Percentiles rank a stretch among this genome's conserved stretches.
phyloP scores from a whole-genome alignment of 2,888 invertebrate genomes.

The Andrena praecox region DNA sequence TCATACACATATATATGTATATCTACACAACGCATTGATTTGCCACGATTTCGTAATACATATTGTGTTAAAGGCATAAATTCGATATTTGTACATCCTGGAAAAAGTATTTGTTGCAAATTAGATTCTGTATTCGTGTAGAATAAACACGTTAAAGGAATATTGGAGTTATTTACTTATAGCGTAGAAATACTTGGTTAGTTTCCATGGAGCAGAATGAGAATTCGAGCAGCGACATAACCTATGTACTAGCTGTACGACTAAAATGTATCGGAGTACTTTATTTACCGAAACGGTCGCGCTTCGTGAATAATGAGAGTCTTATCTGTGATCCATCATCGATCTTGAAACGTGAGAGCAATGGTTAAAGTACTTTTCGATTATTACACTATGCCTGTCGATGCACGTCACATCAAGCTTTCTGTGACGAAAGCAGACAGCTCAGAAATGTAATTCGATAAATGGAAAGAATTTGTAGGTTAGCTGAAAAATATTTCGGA shows the following conservation, averaged over 20 bases:
- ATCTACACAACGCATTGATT: conserved; percentile 26
- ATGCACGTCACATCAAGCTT: conserved; percentile 10
- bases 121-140: not conserved
- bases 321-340: conserved; percentile 23
- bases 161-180: not conserved
- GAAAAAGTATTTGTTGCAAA: not conserved
- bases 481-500: not conserved
- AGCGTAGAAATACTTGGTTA: not conserved
- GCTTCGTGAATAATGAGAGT: conserved; percentile 19
- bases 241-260: not conserved
- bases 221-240: not conserved
- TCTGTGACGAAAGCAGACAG: conserved; percentile 6
- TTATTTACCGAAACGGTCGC: conserved; percentile 1
- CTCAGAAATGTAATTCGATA: not conserved
- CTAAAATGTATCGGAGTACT: not conserved
- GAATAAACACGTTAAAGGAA: not conserved
- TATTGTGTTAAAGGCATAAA: conserved; percentile 13
- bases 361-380: not conserved
- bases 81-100: conserved; percentile 1
- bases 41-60: conserved; percentile 41
- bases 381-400: conserved; percentile 7
- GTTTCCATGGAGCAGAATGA: not conserved
- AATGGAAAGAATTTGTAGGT: not conserved
- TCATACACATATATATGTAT: not conserved
- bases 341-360: conserved; percentile 4